These are phyloP conservation scores for Lynx canadensis DNA, from an alignment of 2,113 vertebrate genomes.

Conservation along the genomic window DNA sequence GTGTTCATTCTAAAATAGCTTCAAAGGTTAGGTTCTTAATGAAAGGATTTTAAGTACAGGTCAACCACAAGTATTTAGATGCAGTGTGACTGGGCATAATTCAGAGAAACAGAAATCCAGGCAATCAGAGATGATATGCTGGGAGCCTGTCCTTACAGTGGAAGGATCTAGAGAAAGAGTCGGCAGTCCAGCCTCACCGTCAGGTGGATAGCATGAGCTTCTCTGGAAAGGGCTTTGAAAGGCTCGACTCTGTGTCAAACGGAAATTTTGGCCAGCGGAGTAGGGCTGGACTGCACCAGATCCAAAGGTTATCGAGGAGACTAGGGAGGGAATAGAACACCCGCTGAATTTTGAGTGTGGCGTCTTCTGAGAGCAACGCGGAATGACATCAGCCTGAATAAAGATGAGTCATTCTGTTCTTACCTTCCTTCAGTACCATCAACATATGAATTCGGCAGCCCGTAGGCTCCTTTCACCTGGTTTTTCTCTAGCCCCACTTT, in stretches of 20 bases:
- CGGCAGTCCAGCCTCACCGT: neutral
- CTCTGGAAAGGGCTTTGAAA: neutral
- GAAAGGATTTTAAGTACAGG: neutral
- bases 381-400: neutral
- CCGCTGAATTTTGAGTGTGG: neutral
- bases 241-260: neutral
- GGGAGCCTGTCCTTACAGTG: neutral
- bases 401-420: neutral
- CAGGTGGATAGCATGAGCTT: neutral
- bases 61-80: neutral
- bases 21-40: constrained; percentile 24
- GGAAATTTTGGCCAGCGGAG: neutral
- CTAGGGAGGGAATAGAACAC: neutral
- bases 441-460: neutral
- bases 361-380: neutral
- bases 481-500: neutral
- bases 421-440: neutral
- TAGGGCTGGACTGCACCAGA: neutral
- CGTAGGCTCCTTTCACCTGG: neutral
- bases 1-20: constrained; percentile 16
- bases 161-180: neutral
- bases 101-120: constrained; percentile 19
- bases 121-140: neutral
- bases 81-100: neutral
- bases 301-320: neutral